Base-by-base conservation (phyloP, 2,888 invertebrate species). In the Rhagophthalmus giganteus region DNA sequence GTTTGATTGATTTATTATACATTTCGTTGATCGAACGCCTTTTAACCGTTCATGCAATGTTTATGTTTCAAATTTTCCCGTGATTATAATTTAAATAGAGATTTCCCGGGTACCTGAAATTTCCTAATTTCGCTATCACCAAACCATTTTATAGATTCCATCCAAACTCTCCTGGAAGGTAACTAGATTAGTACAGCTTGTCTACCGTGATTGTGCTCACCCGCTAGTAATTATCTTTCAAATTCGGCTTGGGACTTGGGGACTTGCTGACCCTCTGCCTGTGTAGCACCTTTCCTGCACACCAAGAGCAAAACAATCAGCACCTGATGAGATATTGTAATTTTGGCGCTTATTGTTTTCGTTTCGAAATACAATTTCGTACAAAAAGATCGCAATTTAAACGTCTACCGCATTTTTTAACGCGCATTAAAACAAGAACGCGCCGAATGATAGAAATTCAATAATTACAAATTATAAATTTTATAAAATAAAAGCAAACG, bases 181-280 rank as follows among this genome's bases (percentile, higher is more conserved):
- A 73, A 72, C 71, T 67, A 62, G 70, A 72, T 72, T 73, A 72
- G 68, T 66, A 67, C 59, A 65, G 66, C 67, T 55, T 66, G 69
- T 67, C 69, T 66, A 62, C 66, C 66, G 64, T 66, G 70, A 63
- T 66, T 67, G 67, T 69, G 64, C 64, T 68, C 66, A 69, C 68
- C 71, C 67, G 62, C 64, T 65, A 64, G 70, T 72, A 73, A 73
- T 73, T 73, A 73, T 73, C 71, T 73, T 71, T 70, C 69, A 72
- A 73, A 73, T 74, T 73, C 67, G 73, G 66, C 68, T 62, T 60
- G 73, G 74, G 73, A 72, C 64, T 66, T 64, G 55, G 73, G 73
- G 73, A 73, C 53, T 61, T 53, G 58, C 55, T 60, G 65, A 63
- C 65, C 63, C 59, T 48, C 51, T 59, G 47, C 52, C 44, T 57